Conservation (phyloP, 2,888 invertebrate genomes). For the Chironomus tentans region DNA sequence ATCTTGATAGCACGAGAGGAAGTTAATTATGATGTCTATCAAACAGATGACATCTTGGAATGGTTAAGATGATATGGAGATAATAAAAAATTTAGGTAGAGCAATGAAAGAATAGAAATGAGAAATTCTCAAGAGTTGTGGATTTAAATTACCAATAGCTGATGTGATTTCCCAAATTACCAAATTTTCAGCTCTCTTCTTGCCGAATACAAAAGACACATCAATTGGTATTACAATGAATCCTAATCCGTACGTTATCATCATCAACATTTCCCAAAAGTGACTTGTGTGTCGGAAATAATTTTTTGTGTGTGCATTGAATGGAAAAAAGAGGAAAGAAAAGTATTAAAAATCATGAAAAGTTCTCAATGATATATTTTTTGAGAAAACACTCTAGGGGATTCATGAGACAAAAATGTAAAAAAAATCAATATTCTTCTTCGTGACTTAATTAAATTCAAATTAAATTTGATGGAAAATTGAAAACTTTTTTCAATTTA, state of each 20-base stretch:
- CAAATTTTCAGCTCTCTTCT: neutral
- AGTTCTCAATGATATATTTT: neutral
- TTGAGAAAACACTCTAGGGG: too few species aligned
- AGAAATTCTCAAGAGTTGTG: neutral
- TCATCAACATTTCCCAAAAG: slow-evolving; percentile 11
- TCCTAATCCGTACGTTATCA: slow-evolving; percentile 17
- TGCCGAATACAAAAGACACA: neutral
- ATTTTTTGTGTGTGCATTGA: too few species aligned
- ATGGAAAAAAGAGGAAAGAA: neutral
- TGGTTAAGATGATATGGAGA: too few species aligned
- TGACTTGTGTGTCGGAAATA: neutral
- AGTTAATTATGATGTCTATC: slow-evolving; percentile 17
- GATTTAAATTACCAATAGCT: neutral
- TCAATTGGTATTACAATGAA: neutral
- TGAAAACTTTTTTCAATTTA: too few species aligned
- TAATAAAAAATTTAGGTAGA: neutral
- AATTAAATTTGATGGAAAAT: too few species aligned
- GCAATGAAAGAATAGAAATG: neutral
- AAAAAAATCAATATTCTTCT: too few species aligned
- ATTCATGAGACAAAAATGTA: too few species aligned
- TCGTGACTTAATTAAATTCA: too few species aligned
- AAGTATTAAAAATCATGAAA: neutral
- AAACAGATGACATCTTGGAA: slow-evolving; percentile 7
- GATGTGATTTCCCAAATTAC: neutral
- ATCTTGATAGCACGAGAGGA: slow-evolving; percentile 2